Base-by-base conservation (phyloP, 2,888 invertebrate genomes). In the Drosophila lacicola region DNA sequence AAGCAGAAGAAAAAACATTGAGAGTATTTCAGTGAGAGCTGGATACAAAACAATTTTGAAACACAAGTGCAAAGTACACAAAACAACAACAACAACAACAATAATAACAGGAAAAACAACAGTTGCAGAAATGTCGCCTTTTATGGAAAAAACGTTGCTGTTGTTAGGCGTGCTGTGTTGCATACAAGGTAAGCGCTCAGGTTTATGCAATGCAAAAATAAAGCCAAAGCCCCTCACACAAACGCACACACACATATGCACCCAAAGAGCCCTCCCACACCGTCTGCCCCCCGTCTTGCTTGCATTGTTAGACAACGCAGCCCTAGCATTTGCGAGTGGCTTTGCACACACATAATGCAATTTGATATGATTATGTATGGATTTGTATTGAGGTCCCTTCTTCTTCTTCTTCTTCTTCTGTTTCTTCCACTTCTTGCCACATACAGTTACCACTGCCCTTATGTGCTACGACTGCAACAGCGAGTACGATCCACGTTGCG, bases 381-480 rank as follows among this genome's bases (percentile, higher is more conserved):
- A 44, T 41, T 64, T 60, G 14, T 17, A 41, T 21, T 36, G 36
- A 37, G 29, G 19, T 14, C 42, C 54, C 10, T 17, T 14, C 29
- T 8, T 36, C 14, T 13, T 19, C 17, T 2, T n/a, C 14, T 25
- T 4, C n/a, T 34, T 51, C 14, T 21, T 21, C 13, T 33, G 17
- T 17, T 17, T 25, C 11, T 39, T 55, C 10, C 42, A n/a, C 46
- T 37, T 14, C 29, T 45, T 14, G 11, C 11, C n/a, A 3, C 14
- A 44, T 58, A 4, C 70, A 92, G 89, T 93, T 94, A 95, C 94
- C 36, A 93, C 94, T 57, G 94, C 95, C 70, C 94, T 97, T 71
- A 93, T 95, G 84, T 98, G 98, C 92, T 98, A 97, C 91, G 95
- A 97, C 88, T 98, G 98, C 93, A 98, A 98, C 93, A 98, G 98